These are phyloP conservation scores for Trilocha varians DNA, from an alignment of 2,888 invertebrate species.

Conservation along the genomic window DNA sequence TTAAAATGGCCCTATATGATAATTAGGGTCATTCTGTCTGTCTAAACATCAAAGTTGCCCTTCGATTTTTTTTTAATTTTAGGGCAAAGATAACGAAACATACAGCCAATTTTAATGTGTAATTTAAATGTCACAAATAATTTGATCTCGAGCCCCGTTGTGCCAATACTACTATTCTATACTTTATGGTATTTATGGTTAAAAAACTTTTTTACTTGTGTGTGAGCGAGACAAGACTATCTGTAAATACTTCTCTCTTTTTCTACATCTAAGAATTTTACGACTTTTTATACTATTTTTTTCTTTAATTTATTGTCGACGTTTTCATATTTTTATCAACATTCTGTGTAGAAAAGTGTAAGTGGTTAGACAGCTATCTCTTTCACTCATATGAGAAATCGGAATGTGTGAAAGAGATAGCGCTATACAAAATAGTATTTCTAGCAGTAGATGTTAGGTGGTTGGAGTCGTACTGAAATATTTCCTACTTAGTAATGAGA, in stretches of 20 bases:
- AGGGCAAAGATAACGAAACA: no score
- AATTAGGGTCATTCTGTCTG: no score
- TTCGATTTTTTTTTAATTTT: no score
- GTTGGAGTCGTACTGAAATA: neutral
- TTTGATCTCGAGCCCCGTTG: no score
- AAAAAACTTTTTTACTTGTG: neutral
- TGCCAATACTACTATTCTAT: conserved; percentile 14
- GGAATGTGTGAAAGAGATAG: neutral
- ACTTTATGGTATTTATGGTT: neutral
- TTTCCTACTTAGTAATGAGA: neutral
- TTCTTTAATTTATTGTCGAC: neutral
- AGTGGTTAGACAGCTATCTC: no score
- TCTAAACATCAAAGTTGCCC: no score
- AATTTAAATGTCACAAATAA: no score
- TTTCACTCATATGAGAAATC: no score
- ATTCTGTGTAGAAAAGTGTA: no score
- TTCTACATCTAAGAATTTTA: neutral
- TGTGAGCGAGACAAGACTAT: neutral
- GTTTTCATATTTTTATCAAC: no score
- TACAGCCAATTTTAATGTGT: no score
- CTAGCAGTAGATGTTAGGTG: neutral
- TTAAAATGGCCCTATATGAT: no score
- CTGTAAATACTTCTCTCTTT: neutral
- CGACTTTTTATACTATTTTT: neutral
- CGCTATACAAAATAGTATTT: neutral